Evolutionary conservation across 2,888 invertebrate genomes (phyloP).

Genomic region (Caenorhabditis japonica): DNA sequence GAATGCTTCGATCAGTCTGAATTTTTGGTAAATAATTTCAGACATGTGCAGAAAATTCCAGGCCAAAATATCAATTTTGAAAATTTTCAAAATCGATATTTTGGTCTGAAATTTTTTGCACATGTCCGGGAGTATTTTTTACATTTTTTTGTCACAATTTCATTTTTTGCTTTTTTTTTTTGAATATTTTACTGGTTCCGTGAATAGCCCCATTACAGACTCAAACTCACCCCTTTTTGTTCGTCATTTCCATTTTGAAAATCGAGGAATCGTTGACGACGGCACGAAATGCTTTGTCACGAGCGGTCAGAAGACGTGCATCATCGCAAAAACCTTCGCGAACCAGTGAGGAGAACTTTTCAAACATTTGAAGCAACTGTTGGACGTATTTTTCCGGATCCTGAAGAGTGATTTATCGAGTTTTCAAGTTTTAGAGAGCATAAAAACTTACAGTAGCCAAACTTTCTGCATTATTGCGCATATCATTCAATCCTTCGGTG

Average conservation of each 20-base stretch:
- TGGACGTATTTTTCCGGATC: conserved; percentile 99
- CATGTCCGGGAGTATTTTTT: too few species aligned
- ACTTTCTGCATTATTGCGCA: conserved; percentile 94
- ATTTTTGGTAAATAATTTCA: too few species aligned
- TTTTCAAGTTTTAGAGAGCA: neutral
- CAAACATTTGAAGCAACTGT: conserved; percentile 90
- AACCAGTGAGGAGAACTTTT: conserved; percentile 90
- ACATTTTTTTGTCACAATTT: too few species aligned
- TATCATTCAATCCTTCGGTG: conserved; percentile 92
- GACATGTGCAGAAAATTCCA: too few species aligned
- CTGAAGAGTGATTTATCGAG: conserved; percentile 69
- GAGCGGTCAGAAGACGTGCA: conserved; percentile 94
- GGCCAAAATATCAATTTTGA: too few species aligned
- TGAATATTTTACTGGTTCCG: too few species aligned
- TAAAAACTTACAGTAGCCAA: conserved; percentile 83
- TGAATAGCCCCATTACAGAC: too few species aligned
- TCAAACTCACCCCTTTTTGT: conserved; percentile 45
- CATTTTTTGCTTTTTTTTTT: too few species aligned
- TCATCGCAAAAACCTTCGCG: conserved; percentile 96
- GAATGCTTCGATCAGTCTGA: too few species aligned
- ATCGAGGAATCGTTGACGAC: conserved; percentile 98
- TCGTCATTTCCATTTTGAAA: conserved; percentile 82
- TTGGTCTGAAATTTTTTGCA: too few species aligned
- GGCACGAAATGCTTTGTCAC: conserved; percentile 79
- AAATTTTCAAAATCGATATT: too few species aligned